Evolutionary conservation across 2,888 invertebrate species (phyloP), one percentile per base, ranked within the genome.

Genomic region (Parasteatoda lunata): DNA sequence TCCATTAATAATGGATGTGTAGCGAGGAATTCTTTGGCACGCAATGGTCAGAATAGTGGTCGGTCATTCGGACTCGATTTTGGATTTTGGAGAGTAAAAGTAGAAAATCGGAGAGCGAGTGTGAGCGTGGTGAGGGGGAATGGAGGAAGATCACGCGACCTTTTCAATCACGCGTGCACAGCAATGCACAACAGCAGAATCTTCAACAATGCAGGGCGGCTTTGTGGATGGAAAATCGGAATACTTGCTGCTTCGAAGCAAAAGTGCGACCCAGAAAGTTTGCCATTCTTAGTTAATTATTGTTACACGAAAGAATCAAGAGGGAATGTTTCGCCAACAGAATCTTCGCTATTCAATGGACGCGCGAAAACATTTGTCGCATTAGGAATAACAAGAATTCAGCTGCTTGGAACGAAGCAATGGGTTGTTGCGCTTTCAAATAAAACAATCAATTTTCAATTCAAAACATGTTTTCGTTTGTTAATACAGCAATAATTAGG

Each of bases 51-150:
- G 75, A 72, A 52, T 51, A 66, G 49, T 69, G 75, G 59, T 65
- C 77, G 84, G 84, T 84, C 79, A 85, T 65, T 79, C 79, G 79
- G 84, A 73, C 84, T 84, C 84, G 84, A 84, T 84, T 84, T 79
- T 68, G 84, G 79, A 79, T 73, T 84, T 83, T 65, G 48, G 72
- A 47, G 71, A 49, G 59, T 68, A 76, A 79, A 85, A 85, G 79
- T 75, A 79, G 79, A 72, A 72, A 84, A 84, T 79, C 69, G 49
- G 69, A 48, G 81, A n/a, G 48, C 65, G 76, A 30, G n/a, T 8
- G 11, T 48, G 65, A 68, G 51, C 30, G 77, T 66, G 77, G 66
- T 66, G 77, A 59, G 65, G 65, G 76, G 49, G 59, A 76, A 76
- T 52, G 52, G 77, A 83, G 77, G 77, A 64, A 64, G n/a, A 49